Percentiles rank a stretch among this genome's conserved stretches.
These are phyloP conservation scores for Rallus crepitans DNA, from an alignment of 2,797 vertebrate species.

Conservation along the genomic window DNA sequence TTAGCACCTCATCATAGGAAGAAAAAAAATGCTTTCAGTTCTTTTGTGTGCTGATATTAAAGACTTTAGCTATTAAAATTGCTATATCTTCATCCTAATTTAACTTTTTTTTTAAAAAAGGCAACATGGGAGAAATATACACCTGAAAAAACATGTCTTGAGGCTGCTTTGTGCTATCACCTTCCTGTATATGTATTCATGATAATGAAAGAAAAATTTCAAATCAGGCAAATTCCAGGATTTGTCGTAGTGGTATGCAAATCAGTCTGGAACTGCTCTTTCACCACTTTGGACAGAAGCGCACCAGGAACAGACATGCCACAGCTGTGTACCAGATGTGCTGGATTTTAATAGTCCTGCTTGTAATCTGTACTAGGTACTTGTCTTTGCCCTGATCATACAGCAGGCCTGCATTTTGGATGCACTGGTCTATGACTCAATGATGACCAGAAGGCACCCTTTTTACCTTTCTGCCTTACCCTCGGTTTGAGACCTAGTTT, in stretches of 20 bases:
- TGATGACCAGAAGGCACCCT: background rate
- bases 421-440: background rate
- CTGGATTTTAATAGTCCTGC: background rate
- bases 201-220: background rate
- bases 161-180: background rate
- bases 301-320: background rate
- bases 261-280: background rate
- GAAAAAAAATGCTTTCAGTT: background rate
- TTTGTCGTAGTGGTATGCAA: background rate
- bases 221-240: background rate
- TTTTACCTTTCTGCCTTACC: background rate
- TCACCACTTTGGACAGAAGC: background rate
- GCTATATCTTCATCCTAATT: background rate
- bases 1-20: background rate
- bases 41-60: background rate
- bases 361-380: background rate
- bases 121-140: background rate
- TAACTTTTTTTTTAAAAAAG: background rate
- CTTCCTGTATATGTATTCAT: background rate
- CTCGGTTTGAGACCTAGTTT: background rate
- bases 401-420: background rate
- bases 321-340: background rate
- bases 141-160: background rate
- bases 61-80: background rate
- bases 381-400: background rate